Evolutionary conservation across 2,888 invertebrate species (phyloP).

Genomic region (Baccha elongata): DNA sequence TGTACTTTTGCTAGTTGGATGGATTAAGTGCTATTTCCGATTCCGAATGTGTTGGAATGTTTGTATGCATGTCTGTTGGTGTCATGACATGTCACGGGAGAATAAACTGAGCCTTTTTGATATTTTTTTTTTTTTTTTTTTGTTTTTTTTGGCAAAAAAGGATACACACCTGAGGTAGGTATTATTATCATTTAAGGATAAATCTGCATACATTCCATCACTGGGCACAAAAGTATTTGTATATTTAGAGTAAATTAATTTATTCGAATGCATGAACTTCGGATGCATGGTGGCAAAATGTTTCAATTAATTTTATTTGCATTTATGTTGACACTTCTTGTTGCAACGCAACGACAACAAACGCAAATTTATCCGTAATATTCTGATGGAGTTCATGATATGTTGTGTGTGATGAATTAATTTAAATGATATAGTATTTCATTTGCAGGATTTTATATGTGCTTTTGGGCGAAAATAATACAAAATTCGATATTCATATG

Average conservation of each 20-base stretch:
- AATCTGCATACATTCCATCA: conserved; percentile 22
- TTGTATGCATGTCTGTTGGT: not conserved
- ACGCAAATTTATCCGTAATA: conserved; percentile 21
- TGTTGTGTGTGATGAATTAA: conserved; percentile 62
- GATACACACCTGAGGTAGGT: conserved; percentile 44
- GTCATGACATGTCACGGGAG: conserved; percentile 43
- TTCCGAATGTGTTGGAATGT: not conserved
- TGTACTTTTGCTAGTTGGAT: conserved; percentile 44
- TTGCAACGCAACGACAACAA: conserved; percentile 54
- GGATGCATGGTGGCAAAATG: conserved; percentile 73
- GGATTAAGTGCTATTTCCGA: conserved; percentile 50
- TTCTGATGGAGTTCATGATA: conserved; percentile 5
- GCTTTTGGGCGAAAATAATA: conserved; percentile 37
- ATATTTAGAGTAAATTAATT: conserved; percentile 81
- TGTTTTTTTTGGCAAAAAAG: conserved; percentile 32
- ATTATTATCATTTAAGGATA: conserved; percentile 44
- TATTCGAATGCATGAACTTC: conserved; percentile 81
- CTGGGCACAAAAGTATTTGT: conserved; percentile 66
- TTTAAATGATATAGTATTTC: conserved; percentile 70
- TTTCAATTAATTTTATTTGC: conserved; percentile 78
- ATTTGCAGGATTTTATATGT: conserved; percentile 49
- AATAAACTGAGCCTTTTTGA: conserved; percentile 25
- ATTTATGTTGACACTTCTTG: conserved; percentile 79
- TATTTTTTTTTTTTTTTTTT: conserved; percentile 2
- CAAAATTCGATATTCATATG: too few relatives aligned